Evolutionary conservation across 2,797 vertebrate species (phyloP), one percentile per base, ranked within the genome.

Genomic region (Rhynchonycteris naso): DNA sequence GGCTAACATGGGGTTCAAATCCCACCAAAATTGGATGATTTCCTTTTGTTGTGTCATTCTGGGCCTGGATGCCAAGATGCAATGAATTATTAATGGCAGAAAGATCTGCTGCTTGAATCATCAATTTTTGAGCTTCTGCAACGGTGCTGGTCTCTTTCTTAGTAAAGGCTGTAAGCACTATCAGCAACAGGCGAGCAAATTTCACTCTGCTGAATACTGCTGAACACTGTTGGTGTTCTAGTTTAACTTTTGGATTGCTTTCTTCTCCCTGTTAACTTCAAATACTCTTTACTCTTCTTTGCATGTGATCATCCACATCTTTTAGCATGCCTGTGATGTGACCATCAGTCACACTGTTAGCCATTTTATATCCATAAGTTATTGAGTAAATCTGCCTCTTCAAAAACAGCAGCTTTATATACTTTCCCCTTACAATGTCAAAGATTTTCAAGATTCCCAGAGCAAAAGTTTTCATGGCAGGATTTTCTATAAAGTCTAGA

Each of bases 21-120:
- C 99, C 99, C 99, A 99, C 99, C 99, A 99, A 99, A 98, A 99
- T 99, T 38, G 99, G 99, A 96, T 99, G 99, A 98, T 99, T 99
- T 99, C 38, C 38, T 43, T 43, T 43, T 43, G 38, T 43, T 43
- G 38, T 7, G 7, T 43, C 38, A 43, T 43, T 43, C 38, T 43
- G 38, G 38, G 38, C 38, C 38, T 43, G 38, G 4, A 43, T 43
- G 38, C 38, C 7, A 43, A 4, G 7, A 43, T 43, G 38, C 38
- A 43, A 43, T 43, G 7, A 43, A 43, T 43, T 43, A 43, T 43
- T 4, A 43, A 43, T 43, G 38, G 38, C 38, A 43, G 38, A 43
- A 43, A 43, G 38, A 43, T 43, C 38, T 43, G 38, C 38, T 43
- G 38, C 38, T 43, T 43, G 7, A 43, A 43, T 43, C 38, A 43